phyloP scores from a whole-genome alignment of 53 echinoderm and acorn worm species.

The Astropecten irregularis region DNA sequence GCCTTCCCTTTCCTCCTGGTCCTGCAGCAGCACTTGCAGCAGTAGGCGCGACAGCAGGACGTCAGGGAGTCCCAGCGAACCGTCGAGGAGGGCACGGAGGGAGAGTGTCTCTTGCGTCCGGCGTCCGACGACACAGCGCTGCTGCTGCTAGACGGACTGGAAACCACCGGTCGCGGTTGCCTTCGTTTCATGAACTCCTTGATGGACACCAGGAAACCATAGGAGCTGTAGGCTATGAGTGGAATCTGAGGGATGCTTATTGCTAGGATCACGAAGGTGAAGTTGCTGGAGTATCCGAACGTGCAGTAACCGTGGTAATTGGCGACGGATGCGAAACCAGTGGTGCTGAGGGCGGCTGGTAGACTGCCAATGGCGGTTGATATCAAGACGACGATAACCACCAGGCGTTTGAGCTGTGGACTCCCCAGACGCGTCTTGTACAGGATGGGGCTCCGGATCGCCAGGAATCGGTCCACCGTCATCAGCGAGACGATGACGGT shows the following conservation, averaged over 20 bases:
- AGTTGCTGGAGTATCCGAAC: conserved; percentile 43
- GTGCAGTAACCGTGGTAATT: conserved; percentile 46
- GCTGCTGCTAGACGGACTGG: conserved; percentile 8
- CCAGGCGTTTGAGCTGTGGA: conserved; percentile 41
- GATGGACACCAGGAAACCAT: conserved; percentile 54
- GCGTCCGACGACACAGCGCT: conserved; percentile 4
- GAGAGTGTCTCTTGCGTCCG: not conserved
- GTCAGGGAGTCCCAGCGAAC: not conserved
- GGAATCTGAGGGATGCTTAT: conserved; percentile 59
- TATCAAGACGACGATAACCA: conserved; percentile 29
- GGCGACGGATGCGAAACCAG: not conserved
- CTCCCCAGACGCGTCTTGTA: conserved; percentile 53
- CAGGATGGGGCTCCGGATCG: conserved; percentile 68
- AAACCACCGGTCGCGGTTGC: conserved; percentile 6
- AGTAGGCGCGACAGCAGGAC: conserved; percentile 12
- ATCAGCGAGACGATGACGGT: conserved; percentile 61
- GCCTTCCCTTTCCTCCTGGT: not conserved
- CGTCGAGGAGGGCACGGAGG: not conserved
- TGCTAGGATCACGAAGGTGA: conserved; percentile 39
- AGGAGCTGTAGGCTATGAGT: conserved; percentile 50
- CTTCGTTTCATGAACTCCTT: conserved; percentile 57
- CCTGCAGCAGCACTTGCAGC: conserved; percentile 4
- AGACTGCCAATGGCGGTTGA: conserved; percentile 11
- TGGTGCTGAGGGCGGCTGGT: conserved; percentile 5
- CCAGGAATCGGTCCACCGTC: conserved; percentile 74